Conservation (phyloP, 2,888 invertebrate genomes). For the Heliconius sara region DNA sequence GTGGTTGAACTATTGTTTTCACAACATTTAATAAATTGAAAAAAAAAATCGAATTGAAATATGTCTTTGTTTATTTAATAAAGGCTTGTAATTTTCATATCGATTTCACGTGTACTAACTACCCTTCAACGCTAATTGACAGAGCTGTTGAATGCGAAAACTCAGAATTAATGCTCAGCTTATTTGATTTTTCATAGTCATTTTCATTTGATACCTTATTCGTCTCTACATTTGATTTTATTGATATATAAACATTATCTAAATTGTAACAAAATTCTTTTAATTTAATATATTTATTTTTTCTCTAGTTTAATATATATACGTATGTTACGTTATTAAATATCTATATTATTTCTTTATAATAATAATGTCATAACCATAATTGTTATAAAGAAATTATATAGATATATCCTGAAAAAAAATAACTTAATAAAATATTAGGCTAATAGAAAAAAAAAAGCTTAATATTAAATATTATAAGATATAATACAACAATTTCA, state of each 20-base stretch:
- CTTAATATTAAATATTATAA: no score
- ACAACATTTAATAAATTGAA: conserved; percentile 53
- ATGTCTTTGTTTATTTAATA: conserved; percentile 44
- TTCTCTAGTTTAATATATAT: no score
- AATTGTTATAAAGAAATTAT: no score
- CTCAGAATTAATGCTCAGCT: conserved; percentile 12
- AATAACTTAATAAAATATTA: no score
- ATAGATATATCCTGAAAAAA: no score
- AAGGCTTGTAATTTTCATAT: conserved; percentile 36
- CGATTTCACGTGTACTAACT: conserved; percentile 8
- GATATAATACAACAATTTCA: not conserved
- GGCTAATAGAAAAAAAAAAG: no score
- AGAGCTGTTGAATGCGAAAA: conserved; percentile 20
- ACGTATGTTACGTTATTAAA: no score
- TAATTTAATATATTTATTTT: no score
- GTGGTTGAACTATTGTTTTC: conserved; percentile 71
- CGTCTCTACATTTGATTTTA: not conserved
- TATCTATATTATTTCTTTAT: no score
- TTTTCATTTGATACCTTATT: not conserved
- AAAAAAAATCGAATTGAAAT: conserved; percentile 52
- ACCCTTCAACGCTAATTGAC: conserved; percentile 30
- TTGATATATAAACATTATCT: not conserved
- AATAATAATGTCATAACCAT: no score
- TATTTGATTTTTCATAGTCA: not conserved
- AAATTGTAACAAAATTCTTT: no score